Conservation (phyloP, 2,888 invertebrate genomes). For the Mantis religiosa region DNA sequence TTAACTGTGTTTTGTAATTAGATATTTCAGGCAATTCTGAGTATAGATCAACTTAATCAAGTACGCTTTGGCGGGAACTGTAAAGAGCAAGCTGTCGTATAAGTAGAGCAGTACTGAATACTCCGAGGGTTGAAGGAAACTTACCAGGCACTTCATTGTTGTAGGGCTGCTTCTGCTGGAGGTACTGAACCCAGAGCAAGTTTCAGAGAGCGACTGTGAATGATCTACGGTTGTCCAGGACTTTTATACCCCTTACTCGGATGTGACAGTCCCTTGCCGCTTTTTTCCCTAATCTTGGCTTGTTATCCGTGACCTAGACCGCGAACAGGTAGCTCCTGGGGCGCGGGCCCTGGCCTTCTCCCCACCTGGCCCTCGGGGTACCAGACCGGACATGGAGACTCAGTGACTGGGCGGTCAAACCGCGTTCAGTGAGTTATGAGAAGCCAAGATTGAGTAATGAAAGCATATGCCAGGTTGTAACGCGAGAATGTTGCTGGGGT, state of each 20-base stretch:
- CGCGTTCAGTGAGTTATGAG: neutral
- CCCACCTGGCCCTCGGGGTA: neutral
- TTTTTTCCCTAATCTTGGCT: neutral
- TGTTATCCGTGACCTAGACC: slow-evolving; percentile 17
- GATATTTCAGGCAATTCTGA: too few relatives aligned
- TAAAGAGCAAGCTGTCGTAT: too few relatives aligned
- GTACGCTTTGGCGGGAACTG: too few relatives aligned
- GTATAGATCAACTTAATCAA: neutral
- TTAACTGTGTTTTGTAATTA: too few relatives aligned
- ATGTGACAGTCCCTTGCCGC: neutral
- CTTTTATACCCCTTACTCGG: slow-evolving; percentile 3
- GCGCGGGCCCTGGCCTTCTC: neutral
- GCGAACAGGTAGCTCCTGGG: neutral
- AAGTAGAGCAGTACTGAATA: neutral
- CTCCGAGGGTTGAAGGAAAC: neutral
- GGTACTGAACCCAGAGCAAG: neutral
- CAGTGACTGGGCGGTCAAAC: neutral
- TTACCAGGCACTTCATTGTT: slow-evolving; percentile 15
- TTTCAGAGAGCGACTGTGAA: slow-evolving; percentile 8
- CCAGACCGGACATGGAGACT: neutral
- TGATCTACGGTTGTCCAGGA: neutral
- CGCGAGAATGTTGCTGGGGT: neutral
- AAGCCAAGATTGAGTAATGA: neutral
- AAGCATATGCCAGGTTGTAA: neutral
- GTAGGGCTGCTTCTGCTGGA: neutral